These are phyloP conservation scores for Agrilus biguttatus DNA, from an alignment of 2,888 invertebrate genomes.

Conservation along the genomic window DNA sequence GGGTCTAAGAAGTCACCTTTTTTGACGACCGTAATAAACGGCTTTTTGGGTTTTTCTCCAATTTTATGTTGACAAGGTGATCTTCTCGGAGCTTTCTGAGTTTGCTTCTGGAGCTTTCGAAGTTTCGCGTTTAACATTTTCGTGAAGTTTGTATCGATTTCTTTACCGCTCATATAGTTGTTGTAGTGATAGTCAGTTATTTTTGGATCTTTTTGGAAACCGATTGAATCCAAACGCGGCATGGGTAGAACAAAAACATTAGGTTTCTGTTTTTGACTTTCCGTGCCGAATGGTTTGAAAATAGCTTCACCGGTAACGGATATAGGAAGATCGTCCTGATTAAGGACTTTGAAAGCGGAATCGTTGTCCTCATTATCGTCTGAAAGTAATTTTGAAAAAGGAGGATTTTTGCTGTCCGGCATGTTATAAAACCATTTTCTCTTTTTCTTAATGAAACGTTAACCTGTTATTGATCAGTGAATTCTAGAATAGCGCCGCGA, in stretches of 20 bases:
- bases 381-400: constrained; percentile 15
- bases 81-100: constrained; percentile 18
- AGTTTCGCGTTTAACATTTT: constrained; percentile 59
- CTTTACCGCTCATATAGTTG: constrained; percentile 20
- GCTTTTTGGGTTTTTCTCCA: constrained; percentile 24
- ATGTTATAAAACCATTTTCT: too few species aligned
- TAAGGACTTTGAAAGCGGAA: constrained; percentile 29
- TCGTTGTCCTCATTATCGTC: constrained; percentile 23
- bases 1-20: constrained; percentile 67
- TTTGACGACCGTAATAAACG: constrained; percentile 71
- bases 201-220: constrained; percentile 26
- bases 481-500: too few species aligned
- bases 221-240: constrained; percentile 26
- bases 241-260: constrained; percentile 42
- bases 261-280: constrained; percentile 29
- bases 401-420: constrained; percentile 5
- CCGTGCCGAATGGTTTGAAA: constrained; percentile 28
- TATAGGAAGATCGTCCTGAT: constrained; percentile 29
- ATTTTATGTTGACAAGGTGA: constrained; percentile 12
- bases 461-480: too few species aligned
- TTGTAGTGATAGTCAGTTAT: constrained; percentile 15
- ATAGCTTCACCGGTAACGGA: constrained; percentile 24
- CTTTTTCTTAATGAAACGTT: too few species aligned
- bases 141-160: constrained; percentile 42
- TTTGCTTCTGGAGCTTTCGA: constrained; percentile 50